phyloP scores from a whole-genome alignment of 2,888 invertebrate genomes.

The Cantharis rufa region DNA sequence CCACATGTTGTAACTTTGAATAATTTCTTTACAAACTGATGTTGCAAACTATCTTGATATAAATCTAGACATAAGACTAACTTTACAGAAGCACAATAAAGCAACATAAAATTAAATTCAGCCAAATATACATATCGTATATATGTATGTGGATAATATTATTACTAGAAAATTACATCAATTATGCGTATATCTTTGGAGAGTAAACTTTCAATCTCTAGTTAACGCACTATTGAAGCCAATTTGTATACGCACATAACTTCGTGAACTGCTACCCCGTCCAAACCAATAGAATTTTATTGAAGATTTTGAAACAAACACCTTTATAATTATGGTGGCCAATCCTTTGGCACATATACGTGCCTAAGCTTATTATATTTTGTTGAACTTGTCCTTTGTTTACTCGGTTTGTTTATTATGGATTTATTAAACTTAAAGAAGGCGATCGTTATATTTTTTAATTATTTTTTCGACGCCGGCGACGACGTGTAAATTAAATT shows the following conservation, averaged over 20 bases:
- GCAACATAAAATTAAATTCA: neutral
- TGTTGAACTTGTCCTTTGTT: neutral
- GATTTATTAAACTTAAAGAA: neutral
- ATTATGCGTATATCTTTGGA: neutral
- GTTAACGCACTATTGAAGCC: neutral
- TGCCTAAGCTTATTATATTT: no score
- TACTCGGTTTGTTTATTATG: neutral
- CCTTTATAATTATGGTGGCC: neutral
- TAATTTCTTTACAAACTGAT: neutral
- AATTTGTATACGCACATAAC: neutral
- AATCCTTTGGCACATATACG: no score
- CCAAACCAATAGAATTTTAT: neutral
- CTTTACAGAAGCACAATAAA: neutral
- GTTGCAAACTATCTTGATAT: neutral
- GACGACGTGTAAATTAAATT: neutral
- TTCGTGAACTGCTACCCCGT: no score
- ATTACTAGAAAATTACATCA: neutral
- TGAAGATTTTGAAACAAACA: neutral
- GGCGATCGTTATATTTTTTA: neutral
- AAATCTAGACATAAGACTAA: neutral
- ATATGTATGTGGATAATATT: neutral
- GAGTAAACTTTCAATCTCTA: neutral
- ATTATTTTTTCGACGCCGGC: neutral
- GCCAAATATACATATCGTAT: neutral
- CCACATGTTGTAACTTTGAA: no score